Percentiles rank a stretch among this genome's conserved stretches.
Evolutionary conservation across 2,888 invertebrate genomes (phyloP).

Genomic region (Parascotia fuliginaria): DNA sequence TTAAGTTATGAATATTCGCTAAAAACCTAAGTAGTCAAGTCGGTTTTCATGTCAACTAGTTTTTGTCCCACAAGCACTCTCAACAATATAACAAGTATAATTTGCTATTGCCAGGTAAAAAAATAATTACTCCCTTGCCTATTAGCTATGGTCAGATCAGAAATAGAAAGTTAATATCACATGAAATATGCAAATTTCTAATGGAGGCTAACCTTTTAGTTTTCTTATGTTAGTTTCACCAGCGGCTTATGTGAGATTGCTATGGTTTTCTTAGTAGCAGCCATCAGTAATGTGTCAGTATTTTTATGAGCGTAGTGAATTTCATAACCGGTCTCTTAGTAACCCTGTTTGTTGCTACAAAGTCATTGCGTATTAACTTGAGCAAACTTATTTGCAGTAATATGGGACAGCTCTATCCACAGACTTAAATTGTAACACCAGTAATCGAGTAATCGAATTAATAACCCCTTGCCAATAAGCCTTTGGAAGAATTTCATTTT

Average conservation of each 20-base stretch:
- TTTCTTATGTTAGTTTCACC: slow-evolving; percentile 38
- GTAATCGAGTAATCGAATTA: no score
- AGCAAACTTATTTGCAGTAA: no score
- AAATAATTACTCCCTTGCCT: slow-evolving; percentile 33
- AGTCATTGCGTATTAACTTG: no score
- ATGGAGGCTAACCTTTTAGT: slow-evolving; percentile 32
- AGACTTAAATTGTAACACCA: no score
- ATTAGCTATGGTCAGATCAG: slow-evolving; percentile 28
- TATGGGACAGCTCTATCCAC: no score
- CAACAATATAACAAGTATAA: slow-evolving; percentile 23
- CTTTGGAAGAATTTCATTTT: no score
- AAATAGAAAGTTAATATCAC: slow-evolving; percentile 41
- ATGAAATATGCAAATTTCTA: slow-evolving; percentile 41
- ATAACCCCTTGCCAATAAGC: no score
- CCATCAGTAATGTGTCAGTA: slow-evolving; percentile 4
- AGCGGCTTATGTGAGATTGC: slow-evolving; percentile 24
- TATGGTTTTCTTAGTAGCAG: slow-evolving; percentile 14
- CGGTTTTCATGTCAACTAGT: slow-evolving; percentile 33
- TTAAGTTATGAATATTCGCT: slow-evolving; percentile 1
- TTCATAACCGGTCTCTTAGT: neutral
- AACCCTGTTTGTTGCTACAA: no score
- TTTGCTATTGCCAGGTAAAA: slow-evolving; percentile 28
- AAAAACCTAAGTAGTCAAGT: slow-evolving; percentile 23
- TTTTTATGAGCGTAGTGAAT: slow-evolving; percentile 6
- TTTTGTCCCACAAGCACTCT: slow-evolving; percentile 21